Base-by-base conservation (phyloP, 2,113 vertebrate species). In the Macquaria ambigua region DNA sequence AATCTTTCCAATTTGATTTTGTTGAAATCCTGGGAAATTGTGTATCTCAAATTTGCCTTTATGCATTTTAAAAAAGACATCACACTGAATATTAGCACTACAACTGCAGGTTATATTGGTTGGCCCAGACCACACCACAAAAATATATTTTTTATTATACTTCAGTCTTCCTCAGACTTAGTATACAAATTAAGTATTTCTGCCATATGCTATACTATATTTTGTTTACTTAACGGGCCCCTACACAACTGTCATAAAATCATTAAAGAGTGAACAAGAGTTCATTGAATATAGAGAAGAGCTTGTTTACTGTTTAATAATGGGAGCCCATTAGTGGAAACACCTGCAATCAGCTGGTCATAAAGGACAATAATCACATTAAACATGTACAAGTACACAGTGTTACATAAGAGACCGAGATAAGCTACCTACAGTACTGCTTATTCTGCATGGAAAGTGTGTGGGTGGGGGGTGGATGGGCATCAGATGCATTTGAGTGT, bases 401-500 rank as follows among this genome's bases (percentile, higher is more conserved):
- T 6, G 72, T 77, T 28, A 58, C 15, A 10, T 37, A 37, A 39
- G 55, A 73, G 15, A 64, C 14, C 71, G n/a, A 69, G 59, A 86
- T 69, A 52, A 71, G 50, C 39, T 34, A 52, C 23, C 39, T 39
- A 3, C 31, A 41, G 21, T 61, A 1, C 58, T 77, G 56, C 41
- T 55, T 43, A 39, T 55, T 37, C 46, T 28, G 21, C 15, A 34
- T 59, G 23, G 14, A 53, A 71, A 28, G 55, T 48, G 48, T 67
- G 58, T 53, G 48, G 34, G 25, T 31, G 43, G 2, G 37, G 56
- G 41, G 16, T 52, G 31, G 16, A 37, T 20, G 15, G 20, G 70
- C 53, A 73, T 86, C n/a, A 46, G 28, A 55, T 75, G 66, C 62
- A 79, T 86, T 56, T 56, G 67, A 79, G 72, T n/a, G 69, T 39